Conservation (phyloP, 2,888 invertebrate genomes). For the Nycteola revayana region DNA sequence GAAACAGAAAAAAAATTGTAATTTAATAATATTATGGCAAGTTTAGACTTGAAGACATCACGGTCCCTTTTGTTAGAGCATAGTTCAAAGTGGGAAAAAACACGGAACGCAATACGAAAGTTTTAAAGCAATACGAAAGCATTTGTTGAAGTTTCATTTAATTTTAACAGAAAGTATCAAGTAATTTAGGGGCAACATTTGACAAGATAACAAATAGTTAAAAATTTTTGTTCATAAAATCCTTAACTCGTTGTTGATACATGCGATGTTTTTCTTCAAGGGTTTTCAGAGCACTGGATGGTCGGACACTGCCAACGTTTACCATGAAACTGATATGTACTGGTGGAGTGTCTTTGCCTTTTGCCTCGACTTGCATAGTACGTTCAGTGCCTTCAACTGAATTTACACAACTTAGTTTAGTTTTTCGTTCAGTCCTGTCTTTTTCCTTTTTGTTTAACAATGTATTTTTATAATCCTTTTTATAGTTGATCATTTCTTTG, state of each 20-base stretch:
- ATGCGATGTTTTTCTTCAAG: constrained; percentile 69
- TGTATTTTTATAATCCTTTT: constrained; percentile 19
- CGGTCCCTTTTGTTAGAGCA: no score
- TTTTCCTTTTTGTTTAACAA: constrained; percentile 13
- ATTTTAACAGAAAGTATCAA: no score
- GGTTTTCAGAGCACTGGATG: constrained; percentile 55
- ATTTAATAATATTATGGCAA: no score
- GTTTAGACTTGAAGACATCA: no score
- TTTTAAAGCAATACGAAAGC: no score
- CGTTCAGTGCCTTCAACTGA: constrained; percentile 43
- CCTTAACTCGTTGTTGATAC: constrained; percentile 69
- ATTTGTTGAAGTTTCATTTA: no score
- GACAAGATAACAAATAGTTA: constrained; percentile 14
- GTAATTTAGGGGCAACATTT: no score
- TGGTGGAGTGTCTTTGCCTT: constrained; percentile 38
- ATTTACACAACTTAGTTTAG: constrained; percentile 34
- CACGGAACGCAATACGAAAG: no score
- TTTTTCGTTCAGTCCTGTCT: constrained; percentile 6
- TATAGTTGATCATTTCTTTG: constrained; percentile 6
- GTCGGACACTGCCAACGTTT: constrained; percentile 56
- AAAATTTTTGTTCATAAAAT: constrained; percentile 47
- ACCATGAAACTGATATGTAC: constrained; percentile 68
- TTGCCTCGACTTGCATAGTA: constrained; percentile 29
- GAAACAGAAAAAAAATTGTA: no score
- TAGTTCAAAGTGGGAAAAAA: no score